A percentile compares a stretch with the other conserved stretches of the same genome.
phyloP scores from a whole-genome alignment of 1,140 invertebrate species.

The Micrasema longulum region DNA sequence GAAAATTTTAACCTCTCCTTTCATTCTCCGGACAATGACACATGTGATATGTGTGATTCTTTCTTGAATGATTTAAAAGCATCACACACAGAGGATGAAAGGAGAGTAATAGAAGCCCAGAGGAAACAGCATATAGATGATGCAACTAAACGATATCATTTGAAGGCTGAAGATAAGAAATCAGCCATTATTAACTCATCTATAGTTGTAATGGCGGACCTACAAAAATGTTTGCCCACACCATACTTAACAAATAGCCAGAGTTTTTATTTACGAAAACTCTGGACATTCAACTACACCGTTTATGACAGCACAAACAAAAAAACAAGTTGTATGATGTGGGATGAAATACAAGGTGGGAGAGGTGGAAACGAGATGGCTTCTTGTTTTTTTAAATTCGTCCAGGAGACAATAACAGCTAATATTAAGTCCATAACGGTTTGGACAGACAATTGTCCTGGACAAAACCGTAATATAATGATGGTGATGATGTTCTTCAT shows the following conservation, averaged over 20 bases:
- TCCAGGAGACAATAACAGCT: background rate
- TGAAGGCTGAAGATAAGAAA: too few species aligned
- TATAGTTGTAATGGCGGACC: constrained; percentile 9
- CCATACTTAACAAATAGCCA: background rate
- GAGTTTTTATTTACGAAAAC: constrained; percentile 15
- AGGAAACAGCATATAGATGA: too few species aligned
- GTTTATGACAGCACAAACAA: background rate
- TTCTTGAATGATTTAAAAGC: background rate
- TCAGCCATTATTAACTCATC: too few species aligned
- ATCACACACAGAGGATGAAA: background rate
- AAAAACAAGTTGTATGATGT: background rate
- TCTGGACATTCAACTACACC: background rate
- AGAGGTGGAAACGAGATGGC: constrained; percentile 11
- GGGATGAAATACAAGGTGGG: background rate
- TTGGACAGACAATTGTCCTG: background rate
- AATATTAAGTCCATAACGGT: constrained; percentile 5
- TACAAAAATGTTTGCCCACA: constrained; percentile 10
- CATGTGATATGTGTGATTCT: background rate
- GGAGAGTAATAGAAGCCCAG: background rate
- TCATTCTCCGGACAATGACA: constrained; percentile 1
- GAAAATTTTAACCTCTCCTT: constrained; percentile 12
- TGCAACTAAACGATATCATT: too few species aligned
- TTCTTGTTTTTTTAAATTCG: background rate
- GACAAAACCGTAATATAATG: constrained; percentile 7
- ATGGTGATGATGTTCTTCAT: background rate